A percentile compares a stretch with the other conserved stretches of the same genome.
Conservation (phyloP, 2,888 invertebrate species). For the Flexamia atlantica region DNA sequence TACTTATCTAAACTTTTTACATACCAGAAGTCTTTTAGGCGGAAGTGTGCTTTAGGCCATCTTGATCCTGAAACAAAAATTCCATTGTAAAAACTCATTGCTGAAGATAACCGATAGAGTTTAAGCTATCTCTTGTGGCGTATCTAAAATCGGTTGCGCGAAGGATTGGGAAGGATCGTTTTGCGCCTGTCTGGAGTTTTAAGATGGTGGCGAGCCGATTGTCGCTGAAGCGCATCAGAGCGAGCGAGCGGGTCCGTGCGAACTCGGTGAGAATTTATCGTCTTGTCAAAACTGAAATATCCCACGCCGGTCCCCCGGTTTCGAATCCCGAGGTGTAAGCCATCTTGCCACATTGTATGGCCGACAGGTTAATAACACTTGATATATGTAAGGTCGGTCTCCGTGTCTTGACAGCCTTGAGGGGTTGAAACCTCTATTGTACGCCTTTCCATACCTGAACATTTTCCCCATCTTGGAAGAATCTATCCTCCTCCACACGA, state of each 20-base stretch:
- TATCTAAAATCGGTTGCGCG: neutral
- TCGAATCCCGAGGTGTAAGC: slow-evolving; percentile 1
- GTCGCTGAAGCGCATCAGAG: neutral
- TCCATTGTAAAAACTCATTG: neutral
- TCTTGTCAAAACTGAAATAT: slow-evolving; percentile 49
- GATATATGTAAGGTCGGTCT: slow-evolving; percentile 15
- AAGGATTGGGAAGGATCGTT: neutral
- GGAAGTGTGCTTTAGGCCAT: neutral
- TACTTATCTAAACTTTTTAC: too few species aligned
- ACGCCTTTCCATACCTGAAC: too few species aligned
- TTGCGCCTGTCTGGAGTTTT: neutral
- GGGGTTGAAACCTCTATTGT: too few species aligned
- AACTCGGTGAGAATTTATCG: slow-evolving; percentile 47
- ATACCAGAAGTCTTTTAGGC: neutral
- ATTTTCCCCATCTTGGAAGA: too few species aligned
- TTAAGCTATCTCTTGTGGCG: too few species aligned
- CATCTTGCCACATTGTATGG: slow-evolving; percentile 43
- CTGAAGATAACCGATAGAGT: too few species aligned
- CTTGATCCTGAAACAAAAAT: slow-evolving; percentile 2
- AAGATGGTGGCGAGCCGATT: neutral
- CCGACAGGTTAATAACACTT: slow-evolving; percentile 40
- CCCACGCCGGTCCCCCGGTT: slow-evolving; percentile 22
- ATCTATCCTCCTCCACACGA: too few species aligned
- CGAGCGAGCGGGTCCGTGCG: neutral
- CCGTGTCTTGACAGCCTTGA: neutral